Evolutionary conservation across 2,113 vertebrate species (phyloP).

Genomic region (Epinephelus cyanopodus): DNA sequence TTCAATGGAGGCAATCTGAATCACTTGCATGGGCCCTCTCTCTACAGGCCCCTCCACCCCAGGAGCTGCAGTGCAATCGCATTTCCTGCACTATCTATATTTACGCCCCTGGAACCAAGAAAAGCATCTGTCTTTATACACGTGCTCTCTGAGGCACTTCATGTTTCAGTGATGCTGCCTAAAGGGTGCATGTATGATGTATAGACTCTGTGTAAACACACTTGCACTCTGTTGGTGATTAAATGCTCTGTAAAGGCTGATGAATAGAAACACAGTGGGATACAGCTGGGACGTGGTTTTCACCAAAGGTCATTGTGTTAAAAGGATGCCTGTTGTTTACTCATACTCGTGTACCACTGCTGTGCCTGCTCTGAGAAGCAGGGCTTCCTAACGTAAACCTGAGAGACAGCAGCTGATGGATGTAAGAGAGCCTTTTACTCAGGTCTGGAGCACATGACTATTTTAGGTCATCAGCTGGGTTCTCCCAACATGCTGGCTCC

Average conservation of each 20-base stretch:
- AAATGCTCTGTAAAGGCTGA: constrained; percentile 1
- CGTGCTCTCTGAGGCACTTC: neutral
- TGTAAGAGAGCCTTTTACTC: constrained; percentile 45
- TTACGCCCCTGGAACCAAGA: neutral
- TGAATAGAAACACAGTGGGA: neutral
- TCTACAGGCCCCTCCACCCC: too few species aligned
- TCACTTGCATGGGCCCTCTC: too few species aligned
- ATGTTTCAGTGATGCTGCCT: constrained; percentile 2
- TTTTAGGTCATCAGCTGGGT: constrained; percentile 81
- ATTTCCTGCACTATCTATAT: too few species aligned
- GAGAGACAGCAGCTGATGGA: constrained; percentile 74
- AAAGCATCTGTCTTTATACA: neutral
- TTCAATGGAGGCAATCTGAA: too few species aligned
- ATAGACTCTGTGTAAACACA: constrained; percentile 19
- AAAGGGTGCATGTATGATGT: neutral
- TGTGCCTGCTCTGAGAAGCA: constrained; percentile 55
- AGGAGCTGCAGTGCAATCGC: too few species aligned
- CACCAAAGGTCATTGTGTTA: constrained; percentile 46
- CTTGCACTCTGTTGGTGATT: neutral
- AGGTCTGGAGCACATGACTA: constrained; percentile 80
- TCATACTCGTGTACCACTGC: constrained; percentile 40
- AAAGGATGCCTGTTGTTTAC: constrained; percentile 50
- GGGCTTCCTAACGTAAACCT: constrained; percentile 75
- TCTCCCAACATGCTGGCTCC: constrained; percentile 48
- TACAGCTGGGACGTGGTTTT: constrained; percentile 12